Base-by-base conservation (phyloP, 2,888 invertebrate genomes). In the Orchesella flavescens region DNA sequence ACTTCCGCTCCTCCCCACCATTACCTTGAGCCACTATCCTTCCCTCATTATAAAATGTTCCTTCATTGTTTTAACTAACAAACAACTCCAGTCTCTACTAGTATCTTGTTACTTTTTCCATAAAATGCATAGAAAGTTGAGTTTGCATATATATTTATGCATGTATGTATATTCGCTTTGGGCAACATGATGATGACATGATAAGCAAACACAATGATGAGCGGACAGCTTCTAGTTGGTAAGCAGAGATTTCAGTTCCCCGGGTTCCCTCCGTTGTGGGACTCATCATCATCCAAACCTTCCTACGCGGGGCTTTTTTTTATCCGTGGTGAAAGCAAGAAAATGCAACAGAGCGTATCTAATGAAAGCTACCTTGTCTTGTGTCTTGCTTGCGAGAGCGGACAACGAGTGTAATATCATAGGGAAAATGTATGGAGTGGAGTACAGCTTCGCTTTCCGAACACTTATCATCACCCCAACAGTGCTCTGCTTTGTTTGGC, bases 291-390 rank as follows among this genome's bases (percentile, higher is more conserved):
- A 34, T 34, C 43, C 55, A 57, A 57, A 57, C 57, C 57, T 43
- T 57, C 17, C 57, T 10, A 23, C 24, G 63, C 63, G 63, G 21
- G 24, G 7, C 34, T 34, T 34, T 34, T 34, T 34, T 34, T 34
- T 7, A 34, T 7, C 34, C 34, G 2, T 34, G 34, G 34, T 34
- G 34, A 34, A 34, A 34, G 34, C 34, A 34, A 34, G 34, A 34
- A 34, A 34, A 2, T 34, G 34, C 65, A 44, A 65, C 44, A 44
- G 65, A 44, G 65, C 65, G 65, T 44, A 19, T 65, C 43, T n/a
- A 65, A 65, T 15, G 34, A 24, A 34, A 34, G 12, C 12, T 12
- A 12, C n/a, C 49, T n/a, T 15, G n/a, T 3, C 49, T 12, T 49
- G 44, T 12, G 49, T 49, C 34, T 34, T 34, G 34, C 34, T 34